phyloP scores from a whole-genome alignment of 2,888 invertebrate species.

The Spialia ferax region DNA sequence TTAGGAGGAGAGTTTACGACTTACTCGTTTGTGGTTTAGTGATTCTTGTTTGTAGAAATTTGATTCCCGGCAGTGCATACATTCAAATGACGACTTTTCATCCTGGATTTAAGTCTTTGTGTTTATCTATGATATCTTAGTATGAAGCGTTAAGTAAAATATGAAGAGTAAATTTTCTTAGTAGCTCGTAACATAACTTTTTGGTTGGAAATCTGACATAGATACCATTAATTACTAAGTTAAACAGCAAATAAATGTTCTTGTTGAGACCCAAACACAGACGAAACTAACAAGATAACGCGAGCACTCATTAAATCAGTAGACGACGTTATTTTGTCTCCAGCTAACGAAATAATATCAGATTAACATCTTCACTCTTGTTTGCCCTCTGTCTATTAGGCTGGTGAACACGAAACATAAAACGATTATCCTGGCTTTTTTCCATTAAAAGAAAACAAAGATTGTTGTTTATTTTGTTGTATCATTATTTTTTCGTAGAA shows the following conservation, averaged over 20 bases:
- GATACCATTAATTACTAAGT: background rate
- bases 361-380: conserved; percentile 45
- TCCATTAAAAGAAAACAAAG: background rate
- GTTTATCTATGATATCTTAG: too few species aligned
- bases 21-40: too few species aligned
- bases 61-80: too few species aligned
- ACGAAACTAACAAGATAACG: conserved; percentile 7
- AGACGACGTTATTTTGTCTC: conserved; percentile 20
- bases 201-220: background rate
- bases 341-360: conserved; percentile 40
- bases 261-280: background rate
- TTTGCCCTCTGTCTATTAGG: conserved; percentile 45
- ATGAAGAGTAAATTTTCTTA: background rate
- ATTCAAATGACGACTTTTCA: too few species aligned
- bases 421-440: conserved; percentile 13
- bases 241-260: background rate
- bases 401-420: conserved; percentile 10
- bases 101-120: too few species aligned
- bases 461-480: background rate
- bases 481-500: conserved; percentile 8
- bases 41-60: too few species aligned
- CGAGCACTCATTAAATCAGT: conserved; percentile 22
- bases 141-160: background rate
- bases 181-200: background rate
- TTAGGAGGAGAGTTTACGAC: background rate